phyloP scores from a whole-genome alignment of 2,113 vertebrate genomes.

The Pedetes capensis region DNA sequence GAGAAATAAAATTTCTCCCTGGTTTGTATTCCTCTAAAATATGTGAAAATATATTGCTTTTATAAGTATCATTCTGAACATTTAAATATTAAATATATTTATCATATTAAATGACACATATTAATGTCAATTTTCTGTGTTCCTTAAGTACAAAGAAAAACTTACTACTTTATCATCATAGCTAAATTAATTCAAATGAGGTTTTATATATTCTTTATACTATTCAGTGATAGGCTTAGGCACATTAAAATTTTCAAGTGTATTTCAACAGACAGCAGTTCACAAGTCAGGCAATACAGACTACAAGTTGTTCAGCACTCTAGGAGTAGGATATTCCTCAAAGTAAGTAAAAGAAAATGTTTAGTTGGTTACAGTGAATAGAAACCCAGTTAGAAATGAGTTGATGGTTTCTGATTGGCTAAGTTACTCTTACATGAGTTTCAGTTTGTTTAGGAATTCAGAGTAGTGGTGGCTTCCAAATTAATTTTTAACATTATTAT shows the following conservation, averaged over 20 bases:
- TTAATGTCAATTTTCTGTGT: background rate
- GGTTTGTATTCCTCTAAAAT: background rate
- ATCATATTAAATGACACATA: background rate
- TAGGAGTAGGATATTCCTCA: background rate
- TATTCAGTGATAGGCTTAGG: background rate
- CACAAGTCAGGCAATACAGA: background rate
- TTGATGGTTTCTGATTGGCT: background rate
- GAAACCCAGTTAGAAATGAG: too few relatives aligned
- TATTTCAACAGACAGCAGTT: background rate
- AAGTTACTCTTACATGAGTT: background rate
- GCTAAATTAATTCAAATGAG: background rate
- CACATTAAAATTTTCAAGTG: background rate
- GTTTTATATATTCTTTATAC: background rate
- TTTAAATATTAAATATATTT: background rate
- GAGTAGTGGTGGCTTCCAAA: background rate
- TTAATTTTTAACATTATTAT: background rate
- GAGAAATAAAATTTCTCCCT: background rate
- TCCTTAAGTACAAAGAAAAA: background rate
- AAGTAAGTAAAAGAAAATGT: background rate
- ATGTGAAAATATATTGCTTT: background rate
- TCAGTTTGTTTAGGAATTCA: background rate
- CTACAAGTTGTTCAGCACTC: background rate
- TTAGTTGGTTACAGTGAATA: too few relatives aligned
- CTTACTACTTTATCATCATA: background rate
- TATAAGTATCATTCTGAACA: background rate